Conservation (phyloP, 2,797 vertebrate genomes). For the Numenius phaeopus region DNA sequence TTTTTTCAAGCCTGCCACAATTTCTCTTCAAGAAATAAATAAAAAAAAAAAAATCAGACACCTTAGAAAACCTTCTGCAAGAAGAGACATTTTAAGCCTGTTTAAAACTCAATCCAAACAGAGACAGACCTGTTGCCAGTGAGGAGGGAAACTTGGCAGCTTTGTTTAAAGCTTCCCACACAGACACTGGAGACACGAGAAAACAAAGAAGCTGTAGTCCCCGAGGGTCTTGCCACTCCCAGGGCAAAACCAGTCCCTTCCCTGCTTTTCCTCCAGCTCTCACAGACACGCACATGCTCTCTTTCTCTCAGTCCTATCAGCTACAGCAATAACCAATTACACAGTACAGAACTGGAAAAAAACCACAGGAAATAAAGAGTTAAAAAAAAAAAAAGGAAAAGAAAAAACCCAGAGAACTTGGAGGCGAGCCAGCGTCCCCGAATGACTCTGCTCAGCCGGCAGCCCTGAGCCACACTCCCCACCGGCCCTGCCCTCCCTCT, state of each 20-base stretch:
- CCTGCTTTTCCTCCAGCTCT: slow-evolving; percentile 21
- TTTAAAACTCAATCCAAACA: slow-evolving; percentile 2
- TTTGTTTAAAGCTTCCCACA: slow-evolving; percentile 54
- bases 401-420: not conserved
- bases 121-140: slow-evolving; percentile 42
- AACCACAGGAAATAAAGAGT: slow-evolving; percentile 64
- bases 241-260: slow-evolving; percentile 3
- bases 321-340: slow-evolving; percentile 32
- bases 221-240: slow-evolving; percentile 36
- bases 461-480: not conserved
- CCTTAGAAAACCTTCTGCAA: not conserved
- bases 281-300: not conserved
- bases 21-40: not conserved
- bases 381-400: not conserved
- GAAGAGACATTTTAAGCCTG: not conserved
- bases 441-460: slow-evolving; percentile 64
- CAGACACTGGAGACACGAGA: not conserved
- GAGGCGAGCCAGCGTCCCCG: slow-evolving; percentile 66
- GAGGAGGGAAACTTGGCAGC: slow-evolving; percentile 47
- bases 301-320: not conserved
- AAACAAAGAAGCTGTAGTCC: slow-evolving; percentile 65
- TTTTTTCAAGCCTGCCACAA: not conserved
- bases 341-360: slow-evolving; percentile 41
- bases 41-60: not conserved
- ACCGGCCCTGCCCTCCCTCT: not conserved